Conservation (phyloP, 2,888 invertebrate genomes). For the Amphimallon solstitiale region DNA sequence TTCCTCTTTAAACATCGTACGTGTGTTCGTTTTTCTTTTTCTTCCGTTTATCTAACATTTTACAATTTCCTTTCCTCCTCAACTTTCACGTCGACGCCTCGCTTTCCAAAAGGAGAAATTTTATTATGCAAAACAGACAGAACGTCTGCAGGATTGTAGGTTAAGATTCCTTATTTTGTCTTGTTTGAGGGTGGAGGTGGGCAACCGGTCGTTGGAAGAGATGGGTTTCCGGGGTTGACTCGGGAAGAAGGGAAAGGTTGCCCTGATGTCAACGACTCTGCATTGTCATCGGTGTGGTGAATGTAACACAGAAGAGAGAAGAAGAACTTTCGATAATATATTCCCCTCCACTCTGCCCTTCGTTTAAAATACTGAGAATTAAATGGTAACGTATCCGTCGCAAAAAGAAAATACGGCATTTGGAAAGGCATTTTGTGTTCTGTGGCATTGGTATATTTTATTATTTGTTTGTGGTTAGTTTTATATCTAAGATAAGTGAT, state of each 20-base stretch:
- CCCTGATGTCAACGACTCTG: slow-evolving; percentile 9
- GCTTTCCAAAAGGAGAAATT: slow-evolving; percentile 11
- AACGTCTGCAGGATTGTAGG: slow-evolving; percentile 19
- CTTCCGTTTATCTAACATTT: too few species aligned
- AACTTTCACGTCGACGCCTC: slow-evolving; percentile 6
- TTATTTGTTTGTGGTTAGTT: too few species aligned
- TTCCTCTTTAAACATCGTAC: too few species aligned
- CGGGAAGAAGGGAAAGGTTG: slow-evolving; percentile 15
- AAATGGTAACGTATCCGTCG: slow-evolving; percentile 14
- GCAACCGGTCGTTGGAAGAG: neutral
- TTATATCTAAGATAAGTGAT: too few species aligned
- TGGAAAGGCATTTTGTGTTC: too few species aligned
- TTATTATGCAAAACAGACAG: slow-evolving; percentile 25
- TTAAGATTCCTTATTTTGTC: slow-evolving; percentile 28
- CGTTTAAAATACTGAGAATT: slow-evolving; percentile 21
- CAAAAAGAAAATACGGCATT: slow-evolving; percentile 4
- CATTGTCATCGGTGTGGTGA: slow-evolving; percentile 14
- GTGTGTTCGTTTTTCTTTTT: slow-evolving; percentile 2
- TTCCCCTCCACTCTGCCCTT: slow-evolving; percentile 25
- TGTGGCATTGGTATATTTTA: too few species aligned
- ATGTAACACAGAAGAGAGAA: neutral
- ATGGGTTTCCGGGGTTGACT: neutral
- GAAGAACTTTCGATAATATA: slow-evolving; percentile 23
- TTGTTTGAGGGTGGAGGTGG: slow-evolving; percentile 12
- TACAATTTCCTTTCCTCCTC: too few species aligned